A percentile compares a stretch with the other conserved stretches of the same genome.
Conservation (phyloP, 37 sponge, comb jelly and placozoan genomes). For the Ephydatia muelleri region DNA sequence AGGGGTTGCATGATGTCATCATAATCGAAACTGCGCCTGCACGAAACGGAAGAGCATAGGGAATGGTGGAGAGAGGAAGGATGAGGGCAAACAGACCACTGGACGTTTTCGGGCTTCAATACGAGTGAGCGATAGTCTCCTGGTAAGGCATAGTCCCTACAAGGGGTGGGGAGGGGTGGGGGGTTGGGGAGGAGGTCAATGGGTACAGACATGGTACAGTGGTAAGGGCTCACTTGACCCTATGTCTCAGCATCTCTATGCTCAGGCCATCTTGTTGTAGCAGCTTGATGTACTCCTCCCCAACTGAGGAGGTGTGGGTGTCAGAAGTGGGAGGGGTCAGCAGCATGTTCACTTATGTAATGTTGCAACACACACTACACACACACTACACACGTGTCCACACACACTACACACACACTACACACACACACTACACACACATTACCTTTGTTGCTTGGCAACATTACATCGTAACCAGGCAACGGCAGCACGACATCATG, state of each 20-base stretch:
- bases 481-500: conserved; percentile 82
- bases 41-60: background rate
- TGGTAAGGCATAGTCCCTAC: conserved; percentile 74
- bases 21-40: conserved; percentile 52
- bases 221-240: conserved; percentile 66
- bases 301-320: conserved; percentile 14
- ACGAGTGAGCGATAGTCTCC: conserved; percentile 72
- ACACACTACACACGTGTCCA: no score
- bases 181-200: no score
- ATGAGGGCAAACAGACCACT: conserved; percentile 54
- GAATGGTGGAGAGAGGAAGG: background rate
- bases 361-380: background rate
- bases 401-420: no score
- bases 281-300: conserved; percentile 44
- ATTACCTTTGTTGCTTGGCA: conserved; percentile 70
- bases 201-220: background rate
- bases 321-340: background rate
- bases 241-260: conserved; percentile 45
- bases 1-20: conserved; percentile 72
- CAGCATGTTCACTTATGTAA: background rate
- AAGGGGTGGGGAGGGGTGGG: background rate
- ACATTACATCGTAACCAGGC: conserved; percentile 66
- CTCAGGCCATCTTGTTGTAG: conserved; percentile 61
- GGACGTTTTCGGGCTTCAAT: conserved; percentile 61
- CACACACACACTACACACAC: no score